Base-by-base conservation (phyloP, 53 echinoderm and acorn worm species). In the Luidia sarsii region DNA sequence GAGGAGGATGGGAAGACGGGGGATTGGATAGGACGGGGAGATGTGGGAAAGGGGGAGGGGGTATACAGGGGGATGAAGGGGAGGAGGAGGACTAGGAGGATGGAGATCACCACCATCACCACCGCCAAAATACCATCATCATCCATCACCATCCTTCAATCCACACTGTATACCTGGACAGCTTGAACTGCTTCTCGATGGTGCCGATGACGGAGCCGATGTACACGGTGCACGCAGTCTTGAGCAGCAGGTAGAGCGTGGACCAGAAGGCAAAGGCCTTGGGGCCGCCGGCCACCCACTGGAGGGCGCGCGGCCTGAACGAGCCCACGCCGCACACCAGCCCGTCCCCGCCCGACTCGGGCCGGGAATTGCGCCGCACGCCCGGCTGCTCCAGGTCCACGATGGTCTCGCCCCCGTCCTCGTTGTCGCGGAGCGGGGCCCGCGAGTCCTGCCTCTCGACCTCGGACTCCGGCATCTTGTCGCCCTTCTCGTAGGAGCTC, bases 141-240 rank as follows among this genome's bases (percentile, higher is more conserved):
- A 56, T 2, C n/a, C n/a, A n/a, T n/a, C n/a, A n/a, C n/a, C n/a
- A n/a, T n/a, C n/a, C n/a, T n/a, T n/a, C 32, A 18, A 19, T 15
- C 19, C 18, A 25, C 5, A 60, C 5, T 5, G 6, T 10, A 4
- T 61, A 77, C 77, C 77, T 77, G 18, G 77, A 77, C 20, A 92
- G 68, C 57, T 82, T 72, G 46, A 92, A 92, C 61, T 92, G 82
- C 15, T 82, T 85, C 59, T 92, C 92, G 39, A 92, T 89, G 29
- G 85, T 89, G 4, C 66, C 72, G 7, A 92, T 21, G 37, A 77
- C 71, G 8, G 81, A 61, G 2, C 83, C 81, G 16, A 85, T 35
- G 45, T 89, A 89, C 10, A 82, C 75, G 30, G 69, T 48, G 0
- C 35, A 21, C 7, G 68, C 54, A 7, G 67, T 57, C 49, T 68